Conservation (phyloP, 2,797 vertebrate species). For the Chloroceryle amazona region DNA sequence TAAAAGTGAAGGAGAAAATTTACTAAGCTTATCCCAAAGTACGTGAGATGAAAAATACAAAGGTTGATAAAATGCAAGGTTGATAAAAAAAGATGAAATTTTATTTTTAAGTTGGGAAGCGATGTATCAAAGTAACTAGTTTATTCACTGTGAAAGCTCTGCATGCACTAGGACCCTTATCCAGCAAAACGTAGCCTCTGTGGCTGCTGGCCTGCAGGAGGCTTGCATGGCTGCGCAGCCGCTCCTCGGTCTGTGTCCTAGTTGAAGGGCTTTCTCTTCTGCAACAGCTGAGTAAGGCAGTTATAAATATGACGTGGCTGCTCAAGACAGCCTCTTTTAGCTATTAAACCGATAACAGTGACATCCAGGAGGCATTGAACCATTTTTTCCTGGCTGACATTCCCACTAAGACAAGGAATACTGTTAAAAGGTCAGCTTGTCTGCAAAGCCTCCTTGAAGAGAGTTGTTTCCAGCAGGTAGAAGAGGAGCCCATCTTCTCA, state of each 20-base stretch:
- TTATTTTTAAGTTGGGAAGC: background rate
- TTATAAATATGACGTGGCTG: slow-evolving; percentile 46
- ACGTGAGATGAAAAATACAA: background rate
- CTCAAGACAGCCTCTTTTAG: slow-evolving; percentile 33
- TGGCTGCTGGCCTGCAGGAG: background rate
- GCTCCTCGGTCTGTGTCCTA: background rate
- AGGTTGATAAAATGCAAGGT: background rate
- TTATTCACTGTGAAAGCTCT: background rate
- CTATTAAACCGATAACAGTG: slow-evolving; percentile 43
- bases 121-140: rapidly evolving
- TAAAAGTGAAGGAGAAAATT: slow-evolving; percentile 67
- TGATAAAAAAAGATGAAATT: background rate
- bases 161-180: background rate
- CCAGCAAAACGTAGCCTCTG: rapidly evolving
- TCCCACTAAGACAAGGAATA: slow-evolving; percentile 14
- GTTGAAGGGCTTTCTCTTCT: background rate
- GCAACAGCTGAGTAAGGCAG: slow-evolving; percentile 33
- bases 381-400: slow-evolving; percentile 58
- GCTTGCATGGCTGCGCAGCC: background rate
- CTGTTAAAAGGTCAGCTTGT: slow-evolving; percentile 9
- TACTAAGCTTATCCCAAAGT: slow-evolving; percentile 12
- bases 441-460: background rate
- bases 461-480: slow-evolving; percentile 27
- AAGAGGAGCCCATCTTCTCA: slow-evolving; percentile 4
- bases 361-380: slow-evolving; percentile 52